Conservation (phyloP, 2,797 vertebrate species). For the Micromesistius poutassou region DNA sequence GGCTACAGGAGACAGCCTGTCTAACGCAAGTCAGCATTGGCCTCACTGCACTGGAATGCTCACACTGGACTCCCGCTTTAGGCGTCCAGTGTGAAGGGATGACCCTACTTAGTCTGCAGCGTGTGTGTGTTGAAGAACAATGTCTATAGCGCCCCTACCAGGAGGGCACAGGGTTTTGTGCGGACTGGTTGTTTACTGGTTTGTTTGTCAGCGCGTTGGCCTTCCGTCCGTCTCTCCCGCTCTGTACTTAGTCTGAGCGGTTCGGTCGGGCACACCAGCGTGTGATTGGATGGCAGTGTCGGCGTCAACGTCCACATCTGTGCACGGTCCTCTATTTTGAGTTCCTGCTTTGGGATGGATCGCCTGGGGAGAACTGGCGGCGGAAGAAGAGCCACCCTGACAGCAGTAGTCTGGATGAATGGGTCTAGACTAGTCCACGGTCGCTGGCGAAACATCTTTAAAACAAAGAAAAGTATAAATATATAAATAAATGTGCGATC, state of each 20-base stretch:
- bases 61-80: slow-evolving; percentile 30
- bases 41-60: slow-evolving; percentile 49
- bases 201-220: slow-evolving; percentile 39
- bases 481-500: not conserved
- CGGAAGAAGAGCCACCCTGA: not conserved
- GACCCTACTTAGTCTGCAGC: slow-evolving; percentile 25
- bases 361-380: slow-evolving; percentile 9
- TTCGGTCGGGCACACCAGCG: slow-evolving; percentile 46
- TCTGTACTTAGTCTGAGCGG: slow-evolving; percentile 38
- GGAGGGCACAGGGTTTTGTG: slow-evolving; percentile 29
- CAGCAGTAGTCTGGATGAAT: not conserved
- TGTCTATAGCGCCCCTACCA: slow-evolving; percentile 32
- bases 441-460: slow-evolving; percentile 43
- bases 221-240: slow-evolving; percentile 9
- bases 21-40: slow-evolving; percentile 35
- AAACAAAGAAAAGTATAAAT: not conserved
- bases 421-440: not conserved
- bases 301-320: slow-evolving; percentile 38
- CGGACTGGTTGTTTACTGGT: slow-evolving; percentile 40
- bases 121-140: slow-evolving; percentile 2
- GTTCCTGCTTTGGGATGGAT: slow-evolving; percentile 17
- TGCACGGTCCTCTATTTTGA: slow-evolving; percentile 16
- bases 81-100: slow-evolving; percentile 34
- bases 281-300: slow-evolving; percentile 35
- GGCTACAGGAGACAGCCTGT: slow-evolving; percentile 31